phyloP scores from a whole-genome alignment of 2,113 vertebrate genomes.

The Neomonachus schauinslandi region DNA sequence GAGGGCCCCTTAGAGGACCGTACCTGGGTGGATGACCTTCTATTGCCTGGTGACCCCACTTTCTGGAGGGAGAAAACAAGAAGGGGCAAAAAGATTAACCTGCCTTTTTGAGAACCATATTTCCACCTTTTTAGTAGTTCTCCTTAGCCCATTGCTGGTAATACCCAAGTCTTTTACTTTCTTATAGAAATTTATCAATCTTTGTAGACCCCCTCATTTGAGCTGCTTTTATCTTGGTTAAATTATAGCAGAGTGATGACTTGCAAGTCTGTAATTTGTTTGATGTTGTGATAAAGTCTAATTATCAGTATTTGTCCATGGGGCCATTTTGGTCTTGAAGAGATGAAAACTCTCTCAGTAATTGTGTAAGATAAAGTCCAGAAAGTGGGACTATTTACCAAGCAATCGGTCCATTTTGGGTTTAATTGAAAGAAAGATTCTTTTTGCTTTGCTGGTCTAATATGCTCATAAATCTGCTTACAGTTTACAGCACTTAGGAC shows the following conservation, averaged over 20 bases:
- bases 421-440: background rate
- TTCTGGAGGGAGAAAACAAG: background rate
- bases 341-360: background rate
- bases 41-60: background rate
- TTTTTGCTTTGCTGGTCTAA: background rate
- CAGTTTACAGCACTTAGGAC: background rate
- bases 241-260: background rate
- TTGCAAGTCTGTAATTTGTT: background rate
- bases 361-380: background rate
- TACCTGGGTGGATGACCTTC: background rate
- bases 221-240: background rate
- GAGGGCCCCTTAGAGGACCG: background rate
- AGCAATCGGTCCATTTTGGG: background rate
- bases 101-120: background rate
- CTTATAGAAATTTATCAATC: background rate
- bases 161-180: background rate
- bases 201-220: background rate
- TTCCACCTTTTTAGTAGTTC: background rate
- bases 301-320: background rate
- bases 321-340: background rate
- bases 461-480: background rate
- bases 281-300: background rate
- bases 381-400: background rate
- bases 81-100: background rate
- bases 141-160: background rate